Base-by-base conservation (phyloP, 1,140 invertebrate species). In the Sitodiplosis mosellana region DNA sequence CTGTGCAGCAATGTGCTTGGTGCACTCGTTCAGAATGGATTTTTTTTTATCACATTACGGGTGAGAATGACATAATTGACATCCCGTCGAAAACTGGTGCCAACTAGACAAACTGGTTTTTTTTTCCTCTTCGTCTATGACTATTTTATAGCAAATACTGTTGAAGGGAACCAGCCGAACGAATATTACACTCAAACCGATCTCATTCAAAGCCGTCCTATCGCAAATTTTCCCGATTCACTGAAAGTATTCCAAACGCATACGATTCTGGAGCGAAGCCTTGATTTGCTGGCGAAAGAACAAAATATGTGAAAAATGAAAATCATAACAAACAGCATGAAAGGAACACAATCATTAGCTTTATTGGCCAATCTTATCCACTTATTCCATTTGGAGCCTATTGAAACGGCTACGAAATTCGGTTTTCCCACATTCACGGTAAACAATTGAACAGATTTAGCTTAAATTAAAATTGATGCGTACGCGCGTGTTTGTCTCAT, bases 1-100 rank as follows among this genome's bases (percentile, higher is more conserved):
- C 68, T 96, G 7, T 94, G 89, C 69, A 80, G 84, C 45, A 94
- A 94, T 69, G 74, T 94, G 34, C 86, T 93, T 77, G 87, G 87
- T 1, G 76, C 88, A 58, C 65, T 95, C 45, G 84, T 93, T 59
- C 78, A 80, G 56, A 80, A 80, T 64, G 83, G 83, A 49, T 85
- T 93, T 59, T 92, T 89, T 68, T 70, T n/a, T n/a, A n/a, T 79
- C 45, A 76, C 76, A 19, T 74, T 93, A 58, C 79, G 88, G 71
- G 86, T 89, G 68, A 63, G 56, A 14, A 45, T 50, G 15, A 34
- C 50, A 37, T 48, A 46, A 33, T 45, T 17, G 0, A 47, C 18
- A 36, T 41, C 43, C 37, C 18, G 38, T 17, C 41, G 18, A 22
- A 17, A 49, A 48, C 20, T 27, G 38, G n/a, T n/a, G n/a, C n/a